Evolutionary conservation across 2,797 vertebrate species (phyloP), one percentile per base, ranked within the genome.

Genomic region (Crenuchus spilurus): DNA sequence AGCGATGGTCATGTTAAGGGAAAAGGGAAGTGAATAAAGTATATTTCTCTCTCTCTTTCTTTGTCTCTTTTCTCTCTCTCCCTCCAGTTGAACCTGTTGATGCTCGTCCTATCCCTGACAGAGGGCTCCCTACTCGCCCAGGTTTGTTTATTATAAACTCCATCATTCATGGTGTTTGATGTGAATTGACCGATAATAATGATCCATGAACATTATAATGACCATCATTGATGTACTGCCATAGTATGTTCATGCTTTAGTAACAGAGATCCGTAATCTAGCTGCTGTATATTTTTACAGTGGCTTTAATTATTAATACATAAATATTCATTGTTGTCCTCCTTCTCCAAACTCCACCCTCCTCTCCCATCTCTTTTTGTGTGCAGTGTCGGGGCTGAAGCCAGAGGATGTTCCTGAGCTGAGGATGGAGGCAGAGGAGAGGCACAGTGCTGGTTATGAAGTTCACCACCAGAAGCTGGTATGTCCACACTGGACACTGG

Each of bases 391-490:
- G 0, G 96, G 95, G 72, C 80, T 96, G 84, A 97, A 97, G 88
- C 95, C 95, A 30, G 96, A 96, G 42, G 94, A 95, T 65, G 82
- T 97, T 70, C 96, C 97, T 6, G 95, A 98, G 84, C 90, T 99
- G 71, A 94, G 92, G 82, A 97, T 97, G 95, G 96, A 98, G 72
- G 93, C 95, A 0, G 95, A 96, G 72, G 96, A 96, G 86, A 91
- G 94, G 48, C 96, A 95, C 79, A 94, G 95, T 82, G 93, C 96
- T 0, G 95, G 95, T 33, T 99, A 96, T 4, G 96, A 98, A 87
- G 96, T 99, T 70, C 97, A 96, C 88, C 97, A 98, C 89, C 97
- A 99, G 86, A 99, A 99, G 87, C 89, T 98, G 95, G 96, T 98
- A 87, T 70, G 22, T 35, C 64, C 26, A 31, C 16, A 49, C 30